Conservation (phyloP, 2,113 vertebrate species). For the Falcunculus frontatus region DNA sequence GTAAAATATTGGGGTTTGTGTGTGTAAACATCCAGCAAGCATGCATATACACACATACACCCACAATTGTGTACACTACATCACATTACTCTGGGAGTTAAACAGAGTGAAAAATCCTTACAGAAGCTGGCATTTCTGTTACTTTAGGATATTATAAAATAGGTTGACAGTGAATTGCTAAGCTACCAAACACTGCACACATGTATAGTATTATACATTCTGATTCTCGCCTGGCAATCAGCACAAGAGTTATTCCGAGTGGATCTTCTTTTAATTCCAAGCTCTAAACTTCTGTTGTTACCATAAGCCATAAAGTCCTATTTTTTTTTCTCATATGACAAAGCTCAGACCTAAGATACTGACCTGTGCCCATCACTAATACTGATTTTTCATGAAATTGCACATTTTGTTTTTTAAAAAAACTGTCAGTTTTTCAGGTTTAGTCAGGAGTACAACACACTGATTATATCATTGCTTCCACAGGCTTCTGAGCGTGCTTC, state of each 20-base stretch:
- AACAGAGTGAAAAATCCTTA: neutral
- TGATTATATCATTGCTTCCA: constrained; percentile 34
- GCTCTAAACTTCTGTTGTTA: neutral
- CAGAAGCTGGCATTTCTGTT: neutral
- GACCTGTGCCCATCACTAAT: neutral
- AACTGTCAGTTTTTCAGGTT: neutral
- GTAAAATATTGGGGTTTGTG: neutral
- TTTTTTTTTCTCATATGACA: neutral
- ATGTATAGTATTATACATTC: neutral
- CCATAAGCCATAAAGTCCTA: neutral
- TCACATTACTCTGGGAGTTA: neutral
- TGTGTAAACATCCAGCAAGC: neutral
- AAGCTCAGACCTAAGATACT: neutral
- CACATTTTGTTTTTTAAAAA: neutral
- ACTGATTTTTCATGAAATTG: neutral
- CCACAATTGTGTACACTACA: neutral
- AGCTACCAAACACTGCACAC: neutral
- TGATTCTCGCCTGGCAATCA: neutral
- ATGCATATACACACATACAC: neutral
- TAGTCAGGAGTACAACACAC: neutral
- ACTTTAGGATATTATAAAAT: neutral
- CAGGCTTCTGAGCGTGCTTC: constrained; percentile 82
- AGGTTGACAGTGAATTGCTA: neutral
- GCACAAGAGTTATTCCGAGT: neutral
- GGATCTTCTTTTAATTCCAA: neutral